These are phyloP conservation scores for Lathamus discolor DNA, from an alignment of 2,113 vertebrate species.

Conservation along the genomic window DNA sequence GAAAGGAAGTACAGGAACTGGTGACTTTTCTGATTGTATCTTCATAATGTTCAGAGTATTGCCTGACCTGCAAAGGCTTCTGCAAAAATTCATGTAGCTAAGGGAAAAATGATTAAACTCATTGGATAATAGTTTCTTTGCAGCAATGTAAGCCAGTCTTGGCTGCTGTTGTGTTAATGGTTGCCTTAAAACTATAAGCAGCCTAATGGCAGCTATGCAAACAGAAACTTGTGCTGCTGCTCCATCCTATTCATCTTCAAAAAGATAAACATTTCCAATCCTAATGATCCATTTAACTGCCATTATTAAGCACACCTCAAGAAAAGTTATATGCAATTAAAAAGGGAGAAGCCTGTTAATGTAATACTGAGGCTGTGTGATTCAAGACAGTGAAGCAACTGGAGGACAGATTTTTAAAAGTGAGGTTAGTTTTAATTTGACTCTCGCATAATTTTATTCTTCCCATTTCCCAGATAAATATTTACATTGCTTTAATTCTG, in stretches of 20 bases:
- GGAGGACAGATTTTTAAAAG: not conserved
- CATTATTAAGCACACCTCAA: slow-evolving; percentile 4
- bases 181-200: not conserved
- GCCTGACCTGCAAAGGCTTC: not conserved
- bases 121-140: not conserved
- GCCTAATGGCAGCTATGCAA: not conserved
- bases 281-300: slow-evolving; percentile 1
- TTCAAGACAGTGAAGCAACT: not conserved
- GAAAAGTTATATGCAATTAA: not conserved
- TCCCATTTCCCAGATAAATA: not conserved
- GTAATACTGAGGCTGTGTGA: not conserved
- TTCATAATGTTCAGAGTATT: not conserved
- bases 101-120: not conserved
- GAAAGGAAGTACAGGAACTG: not conserved
- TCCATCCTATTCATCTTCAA: not conserved
- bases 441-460: not conserved
- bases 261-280: not conserved
- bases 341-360: not conserved
- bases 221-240: not conserved
- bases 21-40: not conserved
- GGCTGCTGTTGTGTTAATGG: not conserved
- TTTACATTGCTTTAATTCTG: slow-evolving; percentile 14
- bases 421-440: not conserved
- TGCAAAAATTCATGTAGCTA: not conserved
- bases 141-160: not conserved